Evolutionary conservation across 1,140 invertebrate species (phyloP).

Genomic region (Zaprionus nigranus): DNA sequence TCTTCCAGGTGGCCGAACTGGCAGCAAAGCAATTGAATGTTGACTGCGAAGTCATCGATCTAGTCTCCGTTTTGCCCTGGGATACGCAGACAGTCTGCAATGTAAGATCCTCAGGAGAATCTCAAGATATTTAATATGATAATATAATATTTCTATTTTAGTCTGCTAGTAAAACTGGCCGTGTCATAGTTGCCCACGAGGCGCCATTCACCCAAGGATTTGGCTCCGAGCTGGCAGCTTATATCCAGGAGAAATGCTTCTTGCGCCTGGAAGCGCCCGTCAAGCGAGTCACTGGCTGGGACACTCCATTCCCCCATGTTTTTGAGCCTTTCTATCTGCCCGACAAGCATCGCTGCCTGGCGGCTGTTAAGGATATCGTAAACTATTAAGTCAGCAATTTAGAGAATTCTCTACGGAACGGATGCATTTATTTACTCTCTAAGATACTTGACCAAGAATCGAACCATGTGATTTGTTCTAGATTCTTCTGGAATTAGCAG

Average conservation of each 20-base stretch:
- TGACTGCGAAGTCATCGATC: conserved; percentile 97
- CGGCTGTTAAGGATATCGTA: conserved; percentile 91
- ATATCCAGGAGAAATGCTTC: conserved; percentile 98
- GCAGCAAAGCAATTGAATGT: conserved; percentile 92
- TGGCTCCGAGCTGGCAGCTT: conserved; percentile 97
- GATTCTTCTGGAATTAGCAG: background rate
- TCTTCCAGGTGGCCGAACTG: conserved; percentile 90
- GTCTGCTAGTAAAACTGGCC: conserved; percentile 98
- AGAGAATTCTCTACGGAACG: conserved; percentile 43
- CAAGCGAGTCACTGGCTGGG: conserved; percentile 96
- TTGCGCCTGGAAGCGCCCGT: conserved; percentile 97
- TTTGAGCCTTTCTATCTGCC: conserved; percentile 98
- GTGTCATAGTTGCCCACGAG: conserved; percentile 96
- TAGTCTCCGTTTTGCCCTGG: conserved; percentile 98
- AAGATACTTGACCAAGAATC: conserved; percentile 2
- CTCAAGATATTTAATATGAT: background rate
- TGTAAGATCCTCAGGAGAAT: conserved; percentile 86
- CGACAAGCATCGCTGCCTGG: conserved; percentile 95
- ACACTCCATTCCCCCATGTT: conserved; percentile 98
- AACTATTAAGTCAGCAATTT: conserved; percentile 66
- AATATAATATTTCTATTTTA: conserved; percentile 85
- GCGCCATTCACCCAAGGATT: conserved; percentile 98
- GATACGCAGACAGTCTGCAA: conserved; percentile 95
- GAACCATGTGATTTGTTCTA: background rate
- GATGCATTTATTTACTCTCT: conserved; percentile 71